Conservation (phyloP, 2,797 vertebrate species). For the Halcyon chelicuti region DNA sequence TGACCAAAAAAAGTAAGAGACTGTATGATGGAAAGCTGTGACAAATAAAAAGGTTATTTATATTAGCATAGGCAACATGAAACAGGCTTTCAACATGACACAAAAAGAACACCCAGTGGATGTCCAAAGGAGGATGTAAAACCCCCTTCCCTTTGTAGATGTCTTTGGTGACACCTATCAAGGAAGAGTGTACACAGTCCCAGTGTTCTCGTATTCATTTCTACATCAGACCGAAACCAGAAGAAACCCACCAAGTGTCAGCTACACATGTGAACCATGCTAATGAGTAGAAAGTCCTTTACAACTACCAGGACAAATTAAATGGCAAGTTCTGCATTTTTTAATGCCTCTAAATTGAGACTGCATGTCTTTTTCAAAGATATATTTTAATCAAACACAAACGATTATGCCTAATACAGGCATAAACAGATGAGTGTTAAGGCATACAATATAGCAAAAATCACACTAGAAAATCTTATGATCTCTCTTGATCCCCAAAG, state of each 20-base stretch:
- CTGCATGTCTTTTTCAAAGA: not conserved
- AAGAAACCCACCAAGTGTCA: not conserved
- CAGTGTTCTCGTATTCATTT: not conserved
- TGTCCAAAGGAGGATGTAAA: not conserved
- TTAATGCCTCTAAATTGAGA: not conserved
- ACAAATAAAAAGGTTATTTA: not conserved
- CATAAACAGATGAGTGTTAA: not conserved
- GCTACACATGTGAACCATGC: not conserved
- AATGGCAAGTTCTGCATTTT: not conserved
- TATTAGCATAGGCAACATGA: not conserved
- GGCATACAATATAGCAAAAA: not conserved
- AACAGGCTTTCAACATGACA: not conserved
- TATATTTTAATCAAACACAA: not conserved
- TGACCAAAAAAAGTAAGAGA: not conserved
- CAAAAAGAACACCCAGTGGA: not conserved
- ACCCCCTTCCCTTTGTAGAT: not conserved
- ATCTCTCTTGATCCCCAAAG: not conserved
- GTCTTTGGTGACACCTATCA: not conserved
- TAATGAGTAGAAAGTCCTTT: not conserved
- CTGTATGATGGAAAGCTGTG: not conserved
- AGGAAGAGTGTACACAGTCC: fast-evolving
- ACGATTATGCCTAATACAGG: not conserved
- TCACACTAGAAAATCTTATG: not conserved
- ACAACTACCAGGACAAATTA: not conserved
- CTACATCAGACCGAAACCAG: not conserved